Conservation (phyloP, 2,888 invertebrate species). For the Digitonthophagus gazella region DNA sequence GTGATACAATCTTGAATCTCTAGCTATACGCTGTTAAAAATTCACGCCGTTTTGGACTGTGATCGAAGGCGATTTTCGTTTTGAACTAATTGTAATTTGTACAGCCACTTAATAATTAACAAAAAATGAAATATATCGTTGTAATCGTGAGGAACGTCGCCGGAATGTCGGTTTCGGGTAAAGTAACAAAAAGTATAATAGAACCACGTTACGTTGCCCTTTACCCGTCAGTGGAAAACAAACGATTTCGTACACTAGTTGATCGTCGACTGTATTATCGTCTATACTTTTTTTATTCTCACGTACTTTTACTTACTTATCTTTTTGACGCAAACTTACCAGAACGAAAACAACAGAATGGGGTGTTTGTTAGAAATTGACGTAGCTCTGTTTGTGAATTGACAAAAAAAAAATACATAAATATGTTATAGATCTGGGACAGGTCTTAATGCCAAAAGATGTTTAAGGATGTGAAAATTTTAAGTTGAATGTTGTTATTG, state of each 20-base stretch:
- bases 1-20: conserved; percentile 9
- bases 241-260: conserved; percentile 48
- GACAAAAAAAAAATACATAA: conserved; percentile 21
- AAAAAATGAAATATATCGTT: conserved; percentile 16
- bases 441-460: conserved; percentile 44
- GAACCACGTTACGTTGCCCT: conserved; percentile 48
- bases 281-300: conserved; percentile 17
- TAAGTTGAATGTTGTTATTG: conserved; percentile 52
- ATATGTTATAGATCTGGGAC: conserved; percentile 34
- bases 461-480: conserved; percentile 39
- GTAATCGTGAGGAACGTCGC: conserved; percentile 2
- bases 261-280: conserved; percentile 35
- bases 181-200: conserved; percentile 27
- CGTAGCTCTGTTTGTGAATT: conserved; percentile 35
- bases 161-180: neutral
- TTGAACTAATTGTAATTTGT: neutral
- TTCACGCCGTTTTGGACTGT: conserved; percentile 4
- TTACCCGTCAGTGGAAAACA: conserved; percentile 39
- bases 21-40: conserved; percentile 2
- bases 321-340: conserved; percentile 22
- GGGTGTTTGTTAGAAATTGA: conserved; percentile 43
- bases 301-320: conserved; percentile 20
- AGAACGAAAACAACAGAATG: conserved; percentile 32
- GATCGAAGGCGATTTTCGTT: neutral
- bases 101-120: conserved; percentile 10